Evolutionary conservation across 2,797 vertebrate species (phyloP), one percentile per base, ranked within the genome.

Genomic region (Phrynocephalus vlangalii): DNA sequence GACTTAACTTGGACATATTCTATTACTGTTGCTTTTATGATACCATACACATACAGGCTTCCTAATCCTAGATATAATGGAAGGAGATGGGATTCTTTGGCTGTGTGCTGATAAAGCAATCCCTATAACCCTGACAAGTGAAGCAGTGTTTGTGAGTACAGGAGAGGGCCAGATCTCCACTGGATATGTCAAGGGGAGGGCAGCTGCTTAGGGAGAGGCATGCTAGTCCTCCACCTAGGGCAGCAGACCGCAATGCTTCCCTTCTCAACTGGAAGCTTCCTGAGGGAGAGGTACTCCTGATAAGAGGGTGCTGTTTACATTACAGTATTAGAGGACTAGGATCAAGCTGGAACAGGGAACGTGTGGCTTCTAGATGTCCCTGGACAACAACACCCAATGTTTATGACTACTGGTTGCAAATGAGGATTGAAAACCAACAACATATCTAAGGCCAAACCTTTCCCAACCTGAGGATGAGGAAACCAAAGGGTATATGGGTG

Each of bases 31-130:
- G 33, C 44, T 26, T 28, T 28, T 18, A 52, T 33, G 79, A n/a
- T 73, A 9, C 33, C 30, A 44, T 24, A 79, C 18, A 52, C 15
- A 13, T 8, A 80, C 8, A 38, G 33, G 73, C 26, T 70, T 73
- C 24, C 18, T 24, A 81, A 63, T 3, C n/a, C 50, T 22, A 18
- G 33, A 9, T 6, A n/a, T 60, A 5, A 3, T 38, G 2, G 66
- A 72, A 56, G 13, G 22, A 8, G 8, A 50, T 3, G 52, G 56
- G 56, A 48, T 52, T 79, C 44, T 44, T 20, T 8, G 20, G 67
- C 22, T 73, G 48, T 22, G 9, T 83, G 38, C 26, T 83, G 83
- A 86, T 63, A 66, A 83, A 89, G 48, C 82, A 83, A 80, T 73
- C 73, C 76, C 24, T 52, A 73, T 26, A 24, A 72, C 50, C 28